phyloP scores from a whole-genome alignment of 2,888 invertebrate species.

The Pyrocoelia pectoralis region DNA sequence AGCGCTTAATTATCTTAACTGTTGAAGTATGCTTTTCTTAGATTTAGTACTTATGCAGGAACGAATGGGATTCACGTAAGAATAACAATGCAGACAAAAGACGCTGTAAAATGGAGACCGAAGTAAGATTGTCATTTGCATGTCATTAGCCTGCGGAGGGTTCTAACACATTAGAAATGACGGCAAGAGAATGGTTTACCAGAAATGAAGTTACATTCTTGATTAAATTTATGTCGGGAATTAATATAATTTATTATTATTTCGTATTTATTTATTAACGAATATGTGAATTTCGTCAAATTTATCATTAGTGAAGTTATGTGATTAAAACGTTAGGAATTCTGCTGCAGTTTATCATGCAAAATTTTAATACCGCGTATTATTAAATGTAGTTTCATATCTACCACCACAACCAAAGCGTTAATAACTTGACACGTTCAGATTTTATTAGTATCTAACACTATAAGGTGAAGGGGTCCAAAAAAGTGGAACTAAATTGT shows the following conservation, averaged over 20 bases:
- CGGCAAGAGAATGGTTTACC: conserved; percentile 26
- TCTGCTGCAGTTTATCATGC: no score
- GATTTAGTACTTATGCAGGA: conserved; percentile 24
- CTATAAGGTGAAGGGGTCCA: no score
- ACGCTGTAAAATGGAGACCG: conserved; percentile 25
- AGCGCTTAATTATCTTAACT: conserved; percentile 22
- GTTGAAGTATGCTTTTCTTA: conserved; percentile 21
- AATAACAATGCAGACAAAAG: conserved; percentile 25
- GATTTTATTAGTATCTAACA: no score
- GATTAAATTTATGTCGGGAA: neutral
- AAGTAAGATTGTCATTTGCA: conserved; percentile 39
- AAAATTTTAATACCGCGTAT: no score
- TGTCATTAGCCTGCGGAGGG: conserved; percentile 36
- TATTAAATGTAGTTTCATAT: no score
- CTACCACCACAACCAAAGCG: no score
- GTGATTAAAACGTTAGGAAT: no score
- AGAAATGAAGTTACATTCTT: conserved; percentile 28
- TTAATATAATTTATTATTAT: neutral
- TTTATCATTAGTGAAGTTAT: neutral
- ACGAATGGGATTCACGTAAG: conserved; percentile 24
- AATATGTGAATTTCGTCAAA: neutral
- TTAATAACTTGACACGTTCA: no score
- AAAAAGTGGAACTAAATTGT: no score
- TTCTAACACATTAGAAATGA: conserved; percentile 26
- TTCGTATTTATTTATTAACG: neutral